A percentile compares a stretch with the other conserved stretches of the same genome.
Evolutionary conservation across 1,140 invertebrate genomes (phyloP).

Genomic region (Xylocopa sonorina): DNA sequence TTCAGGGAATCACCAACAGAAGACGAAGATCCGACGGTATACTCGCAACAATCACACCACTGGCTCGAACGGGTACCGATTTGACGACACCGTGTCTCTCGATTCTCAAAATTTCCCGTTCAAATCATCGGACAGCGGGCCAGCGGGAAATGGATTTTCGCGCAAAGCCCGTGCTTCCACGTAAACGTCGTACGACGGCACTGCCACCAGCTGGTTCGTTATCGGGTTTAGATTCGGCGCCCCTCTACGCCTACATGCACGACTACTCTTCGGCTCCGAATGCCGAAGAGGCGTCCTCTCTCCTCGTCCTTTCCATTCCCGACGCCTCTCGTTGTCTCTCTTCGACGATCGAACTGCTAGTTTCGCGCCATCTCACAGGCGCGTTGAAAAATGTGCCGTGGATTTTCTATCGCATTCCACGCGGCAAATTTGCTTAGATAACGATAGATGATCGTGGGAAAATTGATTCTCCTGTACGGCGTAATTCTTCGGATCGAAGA

Average conservation of each 20-base stretch:
- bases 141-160: constrained; percentile 36
- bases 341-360: constrained; percentile 28
- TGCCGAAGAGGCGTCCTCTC: not conserved
- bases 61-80: not conserved
- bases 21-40: not conserved
- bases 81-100: not conserved
- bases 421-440: too few relatives aligned
- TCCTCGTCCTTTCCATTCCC: not conserved
- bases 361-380: constrained; percentile 30
- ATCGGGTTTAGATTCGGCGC: constrained; percentile 68
- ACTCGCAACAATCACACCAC: not conserved
- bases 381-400: not conserved
- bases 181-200: constrained; percentile 64
- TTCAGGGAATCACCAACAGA: not conserved
- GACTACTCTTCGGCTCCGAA: constrained; percentile 2
- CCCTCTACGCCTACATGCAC: constrained; percentile 52
- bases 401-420: not conserved
- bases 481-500: too few relatives aligned
- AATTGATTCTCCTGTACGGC: too few relatives aligned
- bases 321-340: not conserved
- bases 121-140: constrained; percentile 3
- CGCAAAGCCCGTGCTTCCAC: constrained; percentile 55
- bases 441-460: too few relatives aligned
- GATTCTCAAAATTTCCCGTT: not conserved
- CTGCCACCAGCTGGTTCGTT: constrained; percentile 68